A percentile compares a stretch with the other conserved stretches of the same genome.
Evolutionary conservation across 1,140 invertebrate genomes (phyloP).

Genomic region (Chlorops oryzae): DNA sequence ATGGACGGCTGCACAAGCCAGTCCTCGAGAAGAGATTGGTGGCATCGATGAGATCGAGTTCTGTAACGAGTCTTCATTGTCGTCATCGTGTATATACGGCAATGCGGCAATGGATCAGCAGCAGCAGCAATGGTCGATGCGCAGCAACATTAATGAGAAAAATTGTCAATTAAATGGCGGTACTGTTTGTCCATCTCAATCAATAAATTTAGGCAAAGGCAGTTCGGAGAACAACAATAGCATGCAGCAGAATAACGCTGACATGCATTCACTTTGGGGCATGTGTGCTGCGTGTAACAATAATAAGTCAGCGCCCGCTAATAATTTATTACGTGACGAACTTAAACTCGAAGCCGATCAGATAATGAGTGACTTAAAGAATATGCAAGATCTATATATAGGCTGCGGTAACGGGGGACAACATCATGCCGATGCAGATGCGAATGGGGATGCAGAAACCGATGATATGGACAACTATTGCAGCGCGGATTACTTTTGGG

Average conservation of each 20-base stretch:
- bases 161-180: background rate
- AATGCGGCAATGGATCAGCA: too few species aligned
- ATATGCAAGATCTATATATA: constrained; percentile 42
- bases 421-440: constrained; percentile 7
- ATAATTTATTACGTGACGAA: constrained; percentile 26
- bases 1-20: background rate
- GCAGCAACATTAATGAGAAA: too few species aligned
- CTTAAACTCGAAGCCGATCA: constrained; percentile 49
- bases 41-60: constrained; percentile 10
- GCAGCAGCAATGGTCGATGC: constrained; percentile 17
- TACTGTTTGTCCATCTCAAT: background rate
- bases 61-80: too few species aligned
- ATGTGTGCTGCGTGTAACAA: constrained; percentile 24
- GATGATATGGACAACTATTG: background rate
- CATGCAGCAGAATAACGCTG: constrained; percentile 22
- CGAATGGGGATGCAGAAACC: background rate
- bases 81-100: too few species aligned
- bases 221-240: background rate
- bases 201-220: background rate
- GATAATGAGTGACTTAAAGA: constrained; percentile 49
- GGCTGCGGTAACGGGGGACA: constrained; percentile 9
- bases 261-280: constrained; percentile 24
- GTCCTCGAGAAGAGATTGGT: background rate
- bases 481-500: background rate
- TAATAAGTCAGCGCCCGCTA: constrained; percentile 19